Conservation (phyloP, 2,113 vertebrate genomes). For the Notechis scutatus region DNA sequence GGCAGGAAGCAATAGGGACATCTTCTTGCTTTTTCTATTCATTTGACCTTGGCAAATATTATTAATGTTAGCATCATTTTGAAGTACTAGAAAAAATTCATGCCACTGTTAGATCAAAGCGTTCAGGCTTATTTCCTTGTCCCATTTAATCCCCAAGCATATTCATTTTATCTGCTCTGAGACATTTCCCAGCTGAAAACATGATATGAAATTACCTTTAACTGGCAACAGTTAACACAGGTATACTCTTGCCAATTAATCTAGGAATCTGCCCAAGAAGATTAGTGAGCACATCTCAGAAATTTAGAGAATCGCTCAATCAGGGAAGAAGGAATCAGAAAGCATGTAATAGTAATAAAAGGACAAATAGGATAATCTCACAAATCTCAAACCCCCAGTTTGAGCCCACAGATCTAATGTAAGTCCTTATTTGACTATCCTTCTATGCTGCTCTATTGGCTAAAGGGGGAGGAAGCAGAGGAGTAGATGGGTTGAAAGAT, state of each 20-base stretch:
- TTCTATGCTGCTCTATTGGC: constrained; percentile 8
- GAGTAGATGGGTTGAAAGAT: constrained; percentile 44
- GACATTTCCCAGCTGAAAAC: constrained; percentile 45
- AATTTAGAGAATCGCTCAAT: neutral
- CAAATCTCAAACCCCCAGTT: neutral
- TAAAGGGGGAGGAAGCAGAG: constrained; percentile 20
- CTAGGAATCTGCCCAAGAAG: neutral
- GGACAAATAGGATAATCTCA: constrained; percentile 20
- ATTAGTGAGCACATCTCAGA: neutral
- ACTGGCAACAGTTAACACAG: neutral
- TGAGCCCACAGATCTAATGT: neutral
- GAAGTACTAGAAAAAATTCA: neutral
- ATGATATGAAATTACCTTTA: neutral
- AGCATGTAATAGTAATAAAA: constrained; percentile 15
- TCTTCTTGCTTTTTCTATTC: neutral
- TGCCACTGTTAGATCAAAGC: neutral
- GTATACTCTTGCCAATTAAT: constrained; percentile 21
- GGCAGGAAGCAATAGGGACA: neutral
- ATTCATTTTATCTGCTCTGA: neutral
- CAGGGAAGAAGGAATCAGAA: neutral
- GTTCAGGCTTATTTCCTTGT: neutral
- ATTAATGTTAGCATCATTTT: neutral
- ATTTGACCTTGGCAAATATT: neutral
- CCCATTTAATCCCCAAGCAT: neutral
- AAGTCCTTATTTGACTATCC: constrained; percentile 36